Evolutionary conservation across 1,140 invertebrate genomes (phyloP).

Genomic region (Hormaphis cornu): DNA sequence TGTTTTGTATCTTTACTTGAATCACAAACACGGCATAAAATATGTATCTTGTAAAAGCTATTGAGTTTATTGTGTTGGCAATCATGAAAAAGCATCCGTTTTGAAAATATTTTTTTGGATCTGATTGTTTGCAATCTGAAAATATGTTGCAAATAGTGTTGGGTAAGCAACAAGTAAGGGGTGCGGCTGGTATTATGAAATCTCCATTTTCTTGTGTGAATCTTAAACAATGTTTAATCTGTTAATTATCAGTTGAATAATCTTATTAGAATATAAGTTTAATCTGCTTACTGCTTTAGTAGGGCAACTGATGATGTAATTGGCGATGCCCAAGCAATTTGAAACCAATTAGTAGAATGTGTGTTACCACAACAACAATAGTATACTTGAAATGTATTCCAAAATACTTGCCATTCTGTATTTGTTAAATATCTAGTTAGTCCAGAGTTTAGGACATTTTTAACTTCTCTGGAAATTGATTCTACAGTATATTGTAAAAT

Average conservation of each 20-base stretch:
- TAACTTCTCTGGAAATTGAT: background rate
- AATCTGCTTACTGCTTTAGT: conserved; percentile 17
- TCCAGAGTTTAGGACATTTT: background rate
- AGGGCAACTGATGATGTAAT: background rate
- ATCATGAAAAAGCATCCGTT: background rate
- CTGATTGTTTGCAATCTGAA: background rate
- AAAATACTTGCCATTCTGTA: background rate
- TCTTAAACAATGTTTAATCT: background rate
- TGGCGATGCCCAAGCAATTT: conserved; percentile 11
- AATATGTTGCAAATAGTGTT: background rate
- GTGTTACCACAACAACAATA: conserved; percentile 2
- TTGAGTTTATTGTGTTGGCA: background rate
- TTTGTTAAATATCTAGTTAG: background rate
- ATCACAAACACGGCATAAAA: background rate
- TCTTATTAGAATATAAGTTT: background rate
- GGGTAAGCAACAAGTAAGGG: background rate
- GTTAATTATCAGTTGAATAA: background rate
- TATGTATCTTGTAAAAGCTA: background rate
- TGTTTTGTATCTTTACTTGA: background rate
- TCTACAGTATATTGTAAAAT: conserved; percentile 5
- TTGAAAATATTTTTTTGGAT: conserved; percentile 3
- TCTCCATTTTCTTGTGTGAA: background rate
- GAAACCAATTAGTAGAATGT: conserved; percentile 8
- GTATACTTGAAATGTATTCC: conserved; percentile 10
- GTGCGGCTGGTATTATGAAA: background rate